Percentiles rank a stretch among this genome's conserved stretches.
Evolutionary conservation across 2,113 vertebrate species (phyloP).

Genomic region (Platycercus adscitus): DNA sequence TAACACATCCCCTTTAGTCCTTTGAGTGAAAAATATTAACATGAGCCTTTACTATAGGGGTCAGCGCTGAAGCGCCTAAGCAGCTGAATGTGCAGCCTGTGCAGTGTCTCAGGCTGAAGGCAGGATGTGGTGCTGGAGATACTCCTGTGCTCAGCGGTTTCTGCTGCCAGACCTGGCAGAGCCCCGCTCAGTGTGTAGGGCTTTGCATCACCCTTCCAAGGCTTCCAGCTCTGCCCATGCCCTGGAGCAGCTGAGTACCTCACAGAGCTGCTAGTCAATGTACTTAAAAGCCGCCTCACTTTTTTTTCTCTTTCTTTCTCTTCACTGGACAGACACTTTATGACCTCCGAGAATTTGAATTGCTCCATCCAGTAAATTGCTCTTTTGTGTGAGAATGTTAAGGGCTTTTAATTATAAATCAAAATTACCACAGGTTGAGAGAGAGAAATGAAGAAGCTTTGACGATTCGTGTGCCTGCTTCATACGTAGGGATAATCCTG

Average conservation of each 20-base stretch:
- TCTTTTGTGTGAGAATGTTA: neutral
- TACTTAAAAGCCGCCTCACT: neutral
- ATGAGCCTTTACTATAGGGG: neutral
- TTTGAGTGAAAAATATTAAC: neutral
- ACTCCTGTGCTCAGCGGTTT: neutral
- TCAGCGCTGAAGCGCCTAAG: neutral
- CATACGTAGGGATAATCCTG: neutral
- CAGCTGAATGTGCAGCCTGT: fast-evolving
- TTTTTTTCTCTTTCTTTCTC: neutral
- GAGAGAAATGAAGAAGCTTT: neutral
- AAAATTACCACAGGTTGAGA: neutral
- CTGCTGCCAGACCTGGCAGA: neutral
- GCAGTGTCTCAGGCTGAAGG: neutral
- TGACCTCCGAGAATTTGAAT: neutral
- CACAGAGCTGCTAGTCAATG: neutral
- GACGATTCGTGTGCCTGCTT: neutral
- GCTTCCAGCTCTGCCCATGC: neutral
- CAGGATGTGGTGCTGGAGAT: fast-evolving
- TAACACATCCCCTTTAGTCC: neutral
- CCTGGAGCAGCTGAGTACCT: neutral
- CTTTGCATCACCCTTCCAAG: neutral
- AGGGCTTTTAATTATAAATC: constrained; percentile 32
- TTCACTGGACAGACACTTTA: neutral
- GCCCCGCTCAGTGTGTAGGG: fast-evolving
- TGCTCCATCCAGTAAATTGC: neutral